These are phyloP conservation scores for Cephus nigrinus DNA, from an alignment of 2,888 invertebrate genomes.

Conservation along the genomic window DNA sequence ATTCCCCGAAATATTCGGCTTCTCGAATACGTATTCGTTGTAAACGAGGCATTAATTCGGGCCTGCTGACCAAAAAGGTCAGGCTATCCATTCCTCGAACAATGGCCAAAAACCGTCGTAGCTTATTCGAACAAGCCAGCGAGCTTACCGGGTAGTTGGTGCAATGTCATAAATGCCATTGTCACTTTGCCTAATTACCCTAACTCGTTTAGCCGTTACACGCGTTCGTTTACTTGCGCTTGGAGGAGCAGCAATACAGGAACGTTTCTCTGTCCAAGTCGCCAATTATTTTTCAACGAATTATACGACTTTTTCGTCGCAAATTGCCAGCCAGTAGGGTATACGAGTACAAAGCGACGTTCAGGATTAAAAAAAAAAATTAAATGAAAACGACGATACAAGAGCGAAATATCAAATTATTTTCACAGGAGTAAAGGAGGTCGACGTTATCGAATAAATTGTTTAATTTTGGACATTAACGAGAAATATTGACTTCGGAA, in stretches of 20 bases:
- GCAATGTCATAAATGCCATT: background rate
- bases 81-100: background rate
- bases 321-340: background rate
- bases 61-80: background rate
- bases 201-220: background rate
- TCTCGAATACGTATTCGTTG: background rate
- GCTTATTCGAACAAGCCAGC: background rate
- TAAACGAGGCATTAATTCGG: background rate
- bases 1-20: background rate
- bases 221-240: background rate
- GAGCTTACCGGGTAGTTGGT: background rate
- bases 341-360: background rate
- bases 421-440: background rate
- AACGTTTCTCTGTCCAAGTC: background rate
- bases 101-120: background rate
- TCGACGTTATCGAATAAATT: background rate
- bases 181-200: background rate
- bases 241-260: background rate
- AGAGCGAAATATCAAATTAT: background rate
- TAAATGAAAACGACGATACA: background rate
- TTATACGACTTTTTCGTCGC: background rate
- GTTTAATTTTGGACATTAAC: background rate
- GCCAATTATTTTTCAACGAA: background rate
- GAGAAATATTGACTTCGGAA: background rate
- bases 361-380: background rate